These are phyloP conservation scores for Recurvirostra avosetta DNA, from an alignment of 2,113 vertebrate genomes.

Conservation along the genomic window DNA sequence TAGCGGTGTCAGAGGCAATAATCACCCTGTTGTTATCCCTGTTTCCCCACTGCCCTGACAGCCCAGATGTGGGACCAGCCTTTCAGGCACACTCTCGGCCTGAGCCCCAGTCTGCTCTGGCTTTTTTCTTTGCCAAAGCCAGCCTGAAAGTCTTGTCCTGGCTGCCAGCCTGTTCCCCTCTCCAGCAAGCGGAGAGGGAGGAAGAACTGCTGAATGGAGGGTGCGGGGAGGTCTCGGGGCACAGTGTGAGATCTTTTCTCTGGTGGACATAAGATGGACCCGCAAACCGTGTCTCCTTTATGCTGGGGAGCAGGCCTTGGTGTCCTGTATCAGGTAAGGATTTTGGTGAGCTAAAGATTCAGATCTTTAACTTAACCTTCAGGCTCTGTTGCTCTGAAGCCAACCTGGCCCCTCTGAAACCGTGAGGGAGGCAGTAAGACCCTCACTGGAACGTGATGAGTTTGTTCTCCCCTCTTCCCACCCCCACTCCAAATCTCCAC, in stretches of 20 bases:
- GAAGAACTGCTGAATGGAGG: background rate
- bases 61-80: background rate
- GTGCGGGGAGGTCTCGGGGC: background rate
- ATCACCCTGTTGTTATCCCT: background rate
- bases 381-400: background rate
- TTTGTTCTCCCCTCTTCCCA: background rate
- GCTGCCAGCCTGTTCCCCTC: background rate
- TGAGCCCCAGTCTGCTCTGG: background rate
- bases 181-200: background rate
- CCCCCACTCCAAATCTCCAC: background rate
- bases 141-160: background rate
- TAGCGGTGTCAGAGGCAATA: rapidly evolving
- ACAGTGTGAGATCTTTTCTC: background rate
- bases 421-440: background rate
- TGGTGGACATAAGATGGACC: background rate
- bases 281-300: background rate
- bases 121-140: background rate
- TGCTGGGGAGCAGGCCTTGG: background rate
- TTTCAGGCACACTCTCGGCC: background rate
- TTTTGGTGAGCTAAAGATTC: background rate
- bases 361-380: background rate
- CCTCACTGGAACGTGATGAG: background rate
- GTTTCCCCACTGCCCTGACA: background rate
- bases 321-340: background rate
- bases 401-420: background rate